These are phyloP conservation scores for Eubucco bourcierii DNA, from an alignment of 2,113 vertebrate species.

Conservation along the genomic window DNA sequence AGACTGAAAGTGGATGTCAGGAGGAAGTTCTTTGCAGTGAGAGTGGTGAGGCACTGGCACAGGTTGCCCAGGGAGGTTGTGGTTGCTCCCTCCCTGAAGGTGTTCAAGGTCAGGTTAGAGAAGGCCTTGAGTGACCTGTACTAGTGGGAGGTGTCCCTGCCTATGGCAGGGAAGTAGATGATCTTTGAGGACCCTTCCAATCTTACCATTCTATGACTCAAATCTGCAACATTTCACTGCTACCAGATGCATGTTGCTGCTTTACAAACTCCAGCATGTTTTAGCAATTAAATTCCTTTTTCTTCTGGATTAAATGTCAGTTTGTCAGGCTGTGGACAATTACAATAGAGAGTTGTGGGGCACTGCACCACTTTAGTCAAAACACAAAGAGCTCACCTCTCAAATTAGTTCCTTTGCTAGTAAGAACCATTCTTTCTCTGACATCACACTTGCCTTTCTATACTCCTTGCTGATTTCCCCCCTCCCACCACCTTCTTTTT, in stretches of 20 bases:
- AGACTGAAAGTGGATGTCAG: too few species aligned
- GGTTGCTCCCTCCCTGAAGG: too few species aligned
- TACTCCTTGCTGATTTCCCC: background rate
- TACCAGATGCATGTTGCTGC: conserved; percentile 43
- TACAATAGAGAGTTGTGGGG: conserved; percentile 21
- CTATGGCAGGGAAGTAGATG: too few species aligned
- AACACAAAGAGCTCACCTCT: conserved; percentile 27
- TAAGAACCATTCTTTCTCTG: background rate
- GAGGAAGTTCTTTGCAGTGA: too few species aligned
- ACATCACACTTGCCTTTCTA: background rate
- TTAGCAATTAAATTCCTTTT: conserved; percentile 68
- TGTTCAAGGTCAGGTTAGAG: too few species aligned
- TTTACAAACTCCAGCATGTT: conserved; percentile 61
- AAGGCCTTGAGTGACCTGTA: too few species aligned
- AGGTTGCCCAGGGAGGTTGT: too few species aligned
- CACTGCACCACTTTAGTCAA: conserved; percentile 42
- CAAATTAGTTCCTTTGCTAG: background rate
- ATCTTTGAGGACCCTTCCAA: too few species aligned
- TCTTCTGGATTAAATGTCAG: conserved; percentile 46
- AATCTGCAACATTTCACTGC: conserved; percentile 42
- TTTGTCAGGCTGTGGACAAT: conserved; percentile 66
- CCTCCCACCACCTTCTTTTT: background rate
- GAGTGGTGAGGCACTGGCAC: too few species aligned
- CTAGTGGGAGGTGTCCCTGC: too few species aligned
- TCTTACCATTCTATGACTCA: background rate